Percentiles rank a stretch among this genome's conserved stretches.
Conservation (phyloP, 2,888 invertebrate species). For the Pyrochroa serraticornis region DNA sequence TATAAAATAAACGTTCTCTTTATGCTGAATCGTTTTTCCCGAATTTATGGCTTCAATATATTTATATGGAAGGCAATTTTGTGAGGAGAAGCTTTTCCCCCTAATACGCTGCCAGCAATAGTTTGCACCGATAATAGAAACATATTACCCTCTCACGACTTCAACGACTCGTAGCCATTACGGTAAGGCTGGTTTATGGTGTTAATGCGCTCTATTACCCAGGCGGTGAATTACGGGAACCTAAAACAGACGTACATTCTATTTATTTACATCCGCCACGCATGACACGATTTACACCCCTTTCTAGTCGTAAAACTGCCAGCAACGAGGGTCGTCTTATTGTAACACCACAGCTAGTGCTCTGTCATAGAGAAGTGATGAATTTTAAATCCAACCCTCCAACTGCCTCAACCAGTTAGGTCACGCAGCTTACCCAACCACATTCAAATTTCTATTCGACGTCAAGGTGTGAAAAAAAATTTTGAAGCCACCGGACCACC, state of each 20-base stretch:
- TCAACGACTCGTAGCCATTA: constrained; percentile 59
- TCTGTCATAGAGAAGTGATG: too few relatives aligned
- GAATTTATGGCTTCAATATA: constrained; percentile 60
- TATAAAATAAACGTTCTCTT: constrained; percentile 58
- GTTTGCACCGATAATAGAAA: constrained; percentile 60
- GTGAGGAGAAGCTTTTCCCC: constrained; percentile 50
- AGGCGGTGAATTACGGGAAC: constrained; percentile 52
- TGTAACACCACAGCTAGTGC: too few relatives aligned
- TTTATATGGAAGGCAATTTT: constrained; percentile 61
- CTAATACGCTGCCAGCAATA: constrained; percentile 52
- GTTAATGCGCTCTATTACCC: constrained; percentile 59
- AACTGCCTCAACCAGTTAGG: too few relatives aligned
- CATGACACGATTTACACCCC: constrained; percentile 14
- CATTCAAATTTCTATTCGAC: too few relatives aligned
- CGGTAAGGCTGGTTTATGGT: constrained; percentile 60
- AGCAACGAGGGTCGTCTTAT: too few relatives aligned
- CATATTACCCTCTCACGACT: constrained; percentile 60
- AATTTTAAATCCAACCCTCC: too few relatives aligned
- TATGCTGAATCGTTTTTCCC: constrained; percentile 57
- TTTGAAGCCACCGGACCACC: too few relatives aligned
- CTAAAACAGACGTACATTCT: constrained; percentile 48
- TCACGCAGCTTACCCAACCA: too few relatives aligned
- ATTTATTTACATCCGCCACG: constrained; percentile 42
- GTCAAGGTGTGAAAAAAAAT: too few relatives aligned
- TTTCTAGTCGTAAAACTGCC: too few relatives aligned